Evolutionary conservation across 2,888 invertebrate species (phyloP), one percentile per base, ranked within the genome.

Genomic region (Orchesellides sinensis): DNA sequence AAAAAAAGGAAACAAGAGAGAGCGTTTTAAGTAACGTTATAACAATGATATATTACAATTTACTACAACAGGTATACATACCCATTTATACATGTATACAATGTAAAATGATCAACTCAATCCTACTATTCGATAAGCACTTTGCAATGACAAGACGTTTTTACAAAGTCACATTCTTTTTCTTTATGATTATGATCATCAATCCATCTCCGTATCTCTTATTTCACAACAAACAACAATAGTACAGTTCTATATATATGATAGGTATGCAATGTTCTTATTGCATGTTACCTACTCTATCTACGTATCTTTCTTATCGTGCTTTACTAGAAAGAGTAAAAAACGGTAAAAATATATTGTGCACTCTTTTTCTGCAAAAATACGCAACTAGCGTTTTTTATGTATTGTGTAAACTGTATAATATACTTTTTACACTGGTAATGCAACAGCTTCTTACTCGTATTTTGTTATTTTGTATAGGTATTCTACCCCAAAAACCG

Each of bases 141-240:
- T 23, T 2, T 21, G 40, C 35, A 35, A 40, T 32, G 27, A 25
- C 12, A 32, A 54, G 40, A 70, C 10, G 70, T 56, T 40, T 56
- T 40, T 35, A 70, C 56, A 56, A 40, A 70, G 56, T 70, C 70
- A 56, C 56, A 56, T 56, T 25, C 52, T 69, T 27, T 59, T 59
- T 59, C 29, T 59, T 29, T 54, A 10, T 25, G 8, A 1, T 17
- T 49, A n/a, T 17, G n/a, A 17, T 2, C 23, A 56, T 25, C 17
- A 59, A 49, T 49, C 8, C 23, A 23, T 54, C 19, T 54, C 19
- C 23, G 25, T 54, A 8, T 59, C n/a, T 8, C n/a, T 40, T 2
- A 2, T 40, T 40, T 40, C n/a, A n/a, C 40, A 40, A 40, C 40
- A 40, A 14, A n/a, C 40, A 40, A 40, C 40, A 14, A 1, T 32